Evolutionary conservation across 2,888 invertebrate species (phyloP).

Genomic region (Homarus gammarus): DNA sequence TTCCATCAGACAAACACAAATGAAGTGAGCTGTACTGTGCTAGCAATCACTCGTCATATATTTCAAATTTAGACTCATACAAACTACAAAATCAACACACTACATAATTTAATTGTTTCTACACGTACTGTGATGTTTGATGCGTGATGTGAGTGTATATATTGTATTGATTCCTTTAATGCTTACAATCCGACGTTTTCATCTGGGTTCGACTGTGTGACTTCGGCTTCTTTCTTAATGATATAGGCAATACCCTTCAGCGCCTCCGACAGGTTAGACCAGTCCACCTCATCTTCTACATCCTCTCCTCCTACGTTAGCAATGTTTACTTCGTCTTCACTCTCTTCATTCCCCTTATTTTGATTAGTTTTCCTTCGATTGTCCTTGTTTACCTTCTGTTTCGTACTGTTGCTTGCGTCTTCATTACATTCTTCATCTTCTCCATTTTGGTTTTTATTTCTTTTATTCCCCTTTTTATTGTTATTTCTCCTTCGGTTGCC

Average conservation of each 20-base stretch:
- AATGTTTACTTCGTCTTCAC: neutral
- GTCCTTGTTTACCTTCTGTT: neutral
- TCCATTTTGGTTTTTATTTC: neutral
- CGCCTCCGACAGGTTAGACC: constrained; percentile 25
- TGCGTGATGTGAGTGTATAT: too few relatives aligned
- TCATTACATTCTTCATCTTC: too few relatives aligned
- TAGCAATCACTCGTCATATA: too few relatives aligned
- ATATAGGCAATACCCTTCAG: constrained; percentile 2
- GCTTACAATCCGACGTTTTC: too few relatives aligned
- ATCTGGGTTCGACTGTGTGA: too few relatives aligned
- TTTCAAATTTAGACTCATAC: too few relatives aligned
- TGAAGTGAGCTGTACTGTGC: too few relatives aligned
- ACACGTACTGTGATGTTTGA: too few relatives aligned
- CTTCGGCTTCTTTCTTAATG: neutral
- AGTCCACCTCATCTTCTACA: neutral
- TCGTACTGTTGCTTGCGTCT: neutral
- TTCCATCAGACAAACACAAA: too few relatives aligned
- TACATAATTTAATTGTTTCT: too few relatives aligned
- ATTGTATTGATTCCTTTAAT: too few relatives aligned
- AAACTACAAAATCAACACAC: too few relatives aligned
- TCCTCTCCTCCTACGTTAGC: neutral
- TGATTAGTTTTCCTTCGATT: neutral
- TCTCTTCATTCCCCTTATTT: neutral
- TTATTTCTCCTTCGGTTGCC: neutral
- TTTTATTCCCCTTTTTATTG: neutral